Base-by-base conservation (phyloP, 2,888 invertebrate species). In the Aethes cnicana region DNA sequence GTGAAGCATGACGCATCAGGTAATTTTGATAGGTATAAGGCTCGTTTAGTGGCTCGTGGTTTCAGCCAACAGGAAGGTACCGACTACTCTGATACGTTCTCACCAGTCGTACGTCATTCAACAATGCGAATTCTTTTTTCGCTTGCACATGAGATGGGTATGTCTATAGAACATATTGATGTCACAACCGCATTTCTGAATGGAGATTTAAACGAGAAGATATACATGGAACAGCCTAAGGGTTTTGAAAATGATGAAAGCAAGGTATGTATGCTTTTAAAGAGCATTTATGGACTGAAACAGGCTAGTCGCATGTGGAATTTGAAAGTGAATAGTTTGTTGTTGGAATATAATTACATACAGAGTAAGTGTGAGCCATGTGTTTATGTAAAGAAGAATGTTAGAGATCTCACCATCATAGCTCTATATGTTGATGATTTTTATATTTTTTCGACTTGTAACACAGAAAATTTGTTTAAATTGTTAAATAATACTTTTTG, bases 371-470 rank as follows among this genome's bases (percentile, higher is more conserved):
- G 44, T 37, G 61, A 61, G 30, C 57, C 61, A 1, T 59, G 59
- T 54, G 42, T 59, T 14, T 59, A 53, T 48, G 20, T 42, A 4
- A 57, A 47, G 16, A 54, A 21, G 33, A 12, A 6, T 33, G 26
- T 46, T 11, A 50, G 30, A 18, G 26, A 49, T 3, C 14, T 50
- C 11, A 18, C 44, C 9, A 56, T 64, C 8, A 14, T 62, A n/a
- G 57, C 57, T 7, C 14, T 62, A 0, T 60, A 64, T 54, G 62
- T 62, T 1, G 60, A 64, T 50, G 61, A 64, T 47, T 56, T 64
- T 23, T 57, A 48, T 53, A 23, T 60, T 5, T 56, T 58, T 37
- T 41, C 36, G 17, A 20, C 26, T 21, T 32, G 32, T 33, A 8
- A 17, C 32, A 30, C 21, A 18, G 7, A 26, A 26, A 12, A 35